Evolutionary conservation across 2,888 invertebrate genomes (phyloP).

Genomic region (Flabesymbios commensalis): DNA sequence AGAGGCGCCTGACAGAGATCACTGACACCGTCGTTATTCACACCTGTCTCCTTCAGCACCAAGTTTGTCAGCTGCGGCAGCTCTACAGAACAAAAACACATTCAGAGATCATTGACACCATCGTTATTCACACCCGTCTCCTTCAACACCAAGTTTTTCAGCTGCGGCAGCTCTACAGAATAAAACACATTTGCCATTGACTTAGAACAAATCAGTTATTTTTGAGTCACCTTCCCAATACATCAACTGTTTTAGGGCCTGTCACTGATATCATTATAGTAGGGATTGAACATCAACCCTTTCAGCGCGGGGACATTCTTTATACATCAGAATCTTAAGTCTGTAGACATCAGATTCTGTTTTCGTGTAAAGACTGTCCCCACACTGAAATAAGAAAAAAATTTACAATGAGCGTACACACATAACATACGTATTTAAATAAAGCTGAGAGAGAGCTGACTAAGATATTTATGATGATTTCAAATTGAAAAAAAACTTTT

Average conservation of each 20-base stretch:
- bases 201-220: neutral
- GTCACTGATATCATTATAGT: too few species aligned
- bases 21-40: conserved; percentile 49
- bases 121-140: conserved; percentile 50
- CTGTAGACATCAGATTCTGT: too few species aligned
- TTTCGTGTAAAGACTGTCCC: too few species aligned
- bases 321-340: too few species aligned
- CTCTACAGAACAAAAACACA: conserved; percentile 34
- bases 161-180: conserved; percentile 41
- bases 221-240: too few species aligned
- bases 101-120: conserved; percentile 39
- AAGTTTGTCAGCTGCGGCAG: conserved; percentile 41
- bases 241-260: too few species aligned
- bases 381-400: too few species aligned
- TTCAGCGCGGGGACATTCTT: too few species aligned
- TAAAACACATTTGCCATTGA: neutral
- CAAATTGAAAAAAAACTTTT: too few species aligned
- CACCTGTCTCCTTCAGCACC: conserved; percentile 47
- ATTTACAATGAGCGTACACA: too few species aligned
- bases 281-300: too few species aligned
- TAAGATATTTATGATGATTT: neutral
- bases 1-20: conserved; percentile 37
- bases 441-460: neutral
- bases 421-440: too few species aligned
- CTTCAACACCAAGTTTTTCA: conserved; percentile 43